A percentile compares a stretch with the other conserved stretches of the same genome.
phyloP scores from a whole-genome alignment of 2,888 invertebrate genomes.

The Merodon equestris region DNA sequence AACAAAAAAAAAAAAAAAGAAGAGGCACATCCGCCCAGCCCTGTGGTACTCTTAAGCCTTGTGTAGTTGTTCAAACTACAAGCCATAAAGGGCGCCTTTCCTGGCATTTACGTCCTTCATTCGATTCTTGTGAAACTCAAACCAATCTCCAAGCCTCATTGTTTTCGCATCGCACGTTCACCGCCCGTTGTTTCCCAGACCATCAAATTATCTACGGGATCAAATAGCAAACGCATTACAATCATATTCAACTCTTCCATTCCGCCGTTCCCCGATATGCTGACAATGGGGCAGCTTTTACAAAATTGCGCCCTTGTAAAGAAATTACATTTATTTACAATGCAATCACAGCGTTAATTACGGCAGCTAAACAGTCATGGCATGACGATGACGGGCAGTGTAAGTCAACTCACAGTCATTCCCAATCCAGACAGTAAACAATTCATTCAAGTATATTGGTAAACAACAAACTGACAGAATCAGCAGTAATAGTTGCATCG shows the following conservation, averaged over 20 bases:
- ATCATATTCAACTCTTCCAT: conserved; percentile 3
- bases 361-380: conserved; percentile 54
- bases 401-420: conserved; percentile 41
- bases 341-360: conserved; percentile 68
- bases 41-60: too few species aligned
- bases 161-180: too few species aligned
- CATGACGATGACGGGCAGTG: not conserved
- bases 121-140: too few species aligned
- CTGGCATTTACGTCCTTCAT: too few species aligned
- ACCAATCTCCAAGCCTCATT: too few species aligned
- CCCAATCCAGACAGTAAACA: conserved; percentile 66
- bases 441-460: conserved; percentile 65
- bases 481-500: conserved; percentile 6
- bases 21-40: too few species aligned
- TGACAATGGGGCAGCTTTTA: conserved; percentile 33
- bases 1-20: too few species aligned
- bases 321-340: conserved; percentile 64
- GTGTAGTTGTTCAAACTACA: too few species aligned
- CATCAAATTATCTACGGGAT: not conserved
- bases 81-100: too few species aligned
- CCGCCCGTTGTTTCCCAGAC: not conserved
- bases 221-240: conserved; percentile 3
- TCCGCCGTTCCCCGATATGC: conserved; percentile 9
- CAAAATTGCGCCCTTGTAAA: conserved; percentile 35
- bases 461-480: conserved; percentile 50